These are phyloP conservation scores for Psittacus erithacus DNA, from an alignment of 2,113 vertebrate genomes.

Conservation along the genomic window DNA sequence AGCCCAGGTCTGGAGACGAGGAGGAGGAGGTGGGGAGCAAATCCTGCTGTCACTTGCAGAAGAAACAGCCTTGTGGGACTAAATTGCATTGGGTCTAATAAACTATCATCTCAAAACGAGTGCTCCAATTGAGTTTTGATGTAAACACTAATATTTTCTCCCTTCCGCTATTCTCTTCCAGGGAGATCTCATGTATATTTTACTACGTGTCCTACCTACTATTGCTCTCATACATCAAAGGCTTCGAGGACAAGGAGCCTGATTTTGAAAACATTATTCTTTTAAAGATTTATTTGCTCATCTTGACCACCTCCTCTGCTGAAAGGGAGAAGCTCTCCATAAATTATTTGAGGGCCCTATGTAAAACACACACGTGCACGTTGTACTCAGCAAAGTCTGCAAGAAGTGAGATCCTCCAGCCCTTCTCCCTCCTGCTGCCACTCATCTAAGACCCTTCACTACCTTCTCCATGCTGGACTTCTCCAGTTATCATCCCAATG, in stretches of 20 bases:
- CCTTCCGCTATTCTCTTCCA: constrained; percentile 70
- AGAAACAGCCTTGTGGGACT: constrained; percentile 60
- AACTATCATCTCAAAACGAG: constrained; percentile 77
- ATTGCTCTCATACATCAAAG: constrained; percentile 83
- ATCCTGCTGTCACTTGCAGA: neutral
- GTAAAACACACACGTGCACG: constrained; percentile 24
- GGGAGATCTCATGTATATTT: constrained; percentile 80
- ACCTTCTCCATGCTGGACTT: neutral
- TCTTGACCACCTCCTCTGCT: constrained; percentile 78
- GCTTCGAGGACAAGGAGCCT: constrained; percentile 78
- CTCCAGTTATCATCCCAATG: neutral
- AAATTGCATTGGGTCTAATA: constrained; percentile 73
- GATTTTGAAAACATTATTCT: constrained; percentile 86
- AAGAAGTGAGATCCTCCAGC: neutral
- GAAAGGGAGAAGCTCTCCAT: constrained; percentile 66
- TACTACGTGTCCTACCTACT: constrained; percentile 77
- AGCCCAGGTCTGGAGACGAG: neutral
- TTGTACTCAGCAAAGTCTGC: neutral
- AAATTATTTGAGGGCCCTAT: constrained; percentile 70
- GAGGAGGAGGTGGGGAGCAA: neutral
- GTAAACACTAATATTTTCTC: constrained; percentile 81
- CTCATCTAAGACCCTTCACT: neutral
- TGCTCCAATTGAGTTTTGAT: constrained; percentile 79
- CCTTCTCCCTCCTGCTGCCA: fast-evolving
- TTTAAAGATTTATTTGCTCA: constrained; percentile 81